These are phyloP conservation scores for Eriosoma lanigerum DNA, from an alignment of 1,140 invertebrate species.

Conservation along the genomic window DNA sequence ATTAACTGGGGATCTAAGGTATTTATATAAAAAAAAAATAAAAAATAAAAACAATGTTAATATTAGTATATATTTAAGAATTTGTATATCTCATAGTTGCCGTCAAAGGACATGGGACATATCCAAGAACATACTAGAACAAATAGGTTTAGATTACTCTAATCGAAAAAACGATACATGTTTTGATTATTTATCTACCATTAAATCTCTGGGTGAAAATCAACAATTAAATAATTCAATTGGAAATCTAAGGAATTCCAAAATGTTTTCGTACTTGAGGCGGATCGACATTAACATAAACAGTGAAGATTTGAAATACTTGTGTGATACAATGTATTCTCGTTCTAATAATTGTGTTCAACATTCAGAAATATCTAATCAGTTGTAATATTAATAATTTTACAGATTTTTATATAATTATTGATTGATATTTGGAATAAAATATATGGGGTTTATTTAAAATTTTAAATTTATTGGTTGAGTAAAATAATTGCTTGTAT, in stretches of 20 bases:
- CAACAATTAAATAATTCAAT: background rate
- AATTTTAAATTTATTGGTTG: no score
- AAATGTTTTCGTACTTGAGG: constrained; percentile 19
- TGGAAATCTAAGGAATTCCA: constrained; percentile 16
- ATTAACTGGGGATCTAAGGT: background rate
- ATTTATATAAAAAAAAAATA: constrained; percentile 9
- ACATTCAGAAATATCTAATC: background rate
- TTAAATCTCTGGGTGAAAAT: background rate
- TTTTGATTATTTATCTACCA: constrained; percentile 26
- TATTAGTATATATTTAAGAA: background rate
- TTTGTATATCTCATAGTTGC: background rate
- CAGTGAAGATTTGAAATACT: background rate
- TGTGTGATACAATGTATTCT: background rate
- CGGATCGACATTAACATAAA: constrained; percentile 23
- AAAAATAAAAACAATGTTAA: no score
- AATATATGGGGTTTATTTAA: background rate
- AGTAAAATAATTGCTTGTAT: no score
- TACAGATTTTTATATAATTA: background rate
- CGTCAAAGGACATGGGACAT: constrained; percentile 15
- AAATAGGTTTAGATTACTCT: constrained; percentile 41
- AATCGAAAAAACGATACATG: constrained; percentile 36
- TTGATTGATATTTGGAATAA: no score
- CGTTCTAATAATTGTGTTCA: background rate
- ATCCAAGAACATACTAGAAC: constrained; percentile 22
- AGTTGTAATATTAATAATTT: constrained; percentile 19